phyloP scores from a whole-genome alignment of 2,888 invertebrate genomes.

The Polydrusus tereticollis region DNA sequence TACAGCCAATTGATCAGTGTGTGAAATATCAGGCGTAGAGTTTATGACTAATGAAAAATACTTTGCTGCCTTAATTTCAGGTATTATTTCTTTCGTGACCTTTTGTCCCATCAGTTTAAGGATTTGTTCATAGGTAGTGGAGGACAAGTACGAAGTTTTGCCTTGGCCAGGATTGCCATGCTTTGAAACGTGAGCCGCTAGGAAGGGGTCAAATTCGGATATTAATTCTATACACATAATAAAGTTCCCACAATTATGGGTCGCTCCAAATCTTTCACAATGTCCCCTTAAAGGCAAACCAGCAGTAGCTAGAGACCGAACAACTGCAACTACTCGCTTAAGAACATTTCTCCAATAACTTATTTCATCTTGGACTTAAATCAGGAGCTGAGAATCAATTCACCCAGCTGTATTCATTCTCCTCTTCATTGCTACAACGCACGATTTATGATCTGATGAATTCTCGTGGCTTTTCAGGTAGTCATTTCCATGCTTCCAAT shows the following conservation, averaged over 20 bases:
- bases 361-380: slow-evolving; percentile 39
- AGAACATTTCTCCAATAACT: slow-evolving; percentile 53
- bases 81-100: slow-evolving; percentile 41
- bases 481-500: background rate
- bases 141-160: background rate
- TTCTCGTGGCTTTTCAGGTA: background rate
- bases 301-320: slow-evolving; percentile 43
- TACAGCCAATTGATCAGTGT: slow-evolving; percentile 11
- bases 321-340: slow-evolving; percentile 51
- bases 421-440: background rate
- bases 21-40: slow-evolving; percentile 13
- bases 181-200: slow-evolving; percentile 1
- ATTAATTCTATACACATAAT: too few relatives aligned
- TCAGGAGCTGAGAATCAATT: slow-evolving; percentile 30
- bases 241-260: too few relatives aligned
- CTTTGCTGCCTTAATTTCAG: background rate
- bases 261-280: too few relatives aligned
- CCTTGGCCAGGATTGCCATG: background rate
- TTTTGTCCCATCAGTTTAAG: slow-evolving; percentile 9
- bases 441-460: background rate
- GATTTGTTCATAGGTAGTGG: background rate
- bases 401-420: background rate
- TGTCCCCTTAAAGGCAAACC: slow-evolving; percentile 51
- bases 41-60: slow-evolving; percentile 1
- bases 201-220: too few relatives aligned